These are phyloP conservation scores for Scopus umbretta DNA, from an alignment of 2,113 vertebrate species.

Conservation along the genomic window DNA sequence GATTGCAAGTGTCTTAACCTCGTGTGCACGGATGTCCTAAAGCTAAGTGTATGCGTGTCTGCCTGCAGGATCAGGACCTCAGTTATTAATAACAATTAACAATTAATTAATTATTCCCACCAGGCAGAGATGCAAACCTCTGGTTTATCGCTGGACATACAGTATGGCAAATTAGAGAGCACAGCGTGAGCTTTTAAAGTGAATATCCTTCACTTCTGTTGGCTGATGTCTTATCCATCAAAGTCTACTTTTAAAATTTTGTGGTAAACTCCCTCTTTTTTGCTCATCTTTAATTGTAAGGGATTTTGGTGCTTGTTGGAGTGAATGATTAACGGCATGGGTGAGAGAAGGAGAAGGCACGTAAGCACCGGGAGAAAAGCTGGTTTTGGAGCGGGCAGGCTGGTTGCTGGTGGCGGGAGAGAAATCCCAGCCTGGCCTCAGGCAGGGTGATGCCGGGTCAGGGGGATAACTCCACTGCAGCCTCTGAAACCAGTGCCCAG, in stretches of 20 bases:
- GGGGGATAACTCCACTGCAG: not conserved
- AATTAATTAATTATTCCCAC: constrained; percentile 51
- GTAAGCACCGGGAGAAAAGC: not conserved
- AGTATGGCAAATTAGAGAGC: not conserved
- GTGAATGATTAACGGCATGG: not conserved
- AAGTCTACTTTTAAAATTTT: not conserved
- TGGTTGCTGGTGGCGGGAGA: not conserved
- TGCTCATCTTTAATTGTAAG: not conserved
- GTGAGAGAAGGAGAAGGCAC: not conserved
- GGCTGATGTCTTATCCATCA: not conserved
- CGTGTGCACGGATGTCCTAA: rapidly evolving
- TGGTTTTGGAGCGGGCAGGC: not conserved
- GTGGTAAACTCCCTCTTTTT: not conserved
- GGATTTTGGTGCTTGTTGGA: not conserved
- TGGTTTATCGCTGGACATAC: not conserved
- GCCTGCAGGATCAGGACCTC: not conserved
- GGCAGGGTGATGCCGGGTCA: not conserved
- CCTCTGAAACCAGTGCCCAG: not conserved
- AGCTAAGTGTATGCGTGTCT: not conserved
- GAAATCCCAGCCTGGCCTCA: not conserved
- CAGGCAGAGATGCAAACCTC: constrained; percentile 12
- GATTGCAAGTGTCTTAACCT: not conserved
- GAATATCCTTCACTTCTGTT: not conserved
- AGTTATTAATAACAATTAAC: constrained; percentile 38
- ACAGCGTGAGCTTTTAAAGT: not conserved